These are phyloP conservation scores for Neopipo cinnamomea DNA, from an alignment of 2,113 vertebrate species.

Conservation along the genomic window DNA sequence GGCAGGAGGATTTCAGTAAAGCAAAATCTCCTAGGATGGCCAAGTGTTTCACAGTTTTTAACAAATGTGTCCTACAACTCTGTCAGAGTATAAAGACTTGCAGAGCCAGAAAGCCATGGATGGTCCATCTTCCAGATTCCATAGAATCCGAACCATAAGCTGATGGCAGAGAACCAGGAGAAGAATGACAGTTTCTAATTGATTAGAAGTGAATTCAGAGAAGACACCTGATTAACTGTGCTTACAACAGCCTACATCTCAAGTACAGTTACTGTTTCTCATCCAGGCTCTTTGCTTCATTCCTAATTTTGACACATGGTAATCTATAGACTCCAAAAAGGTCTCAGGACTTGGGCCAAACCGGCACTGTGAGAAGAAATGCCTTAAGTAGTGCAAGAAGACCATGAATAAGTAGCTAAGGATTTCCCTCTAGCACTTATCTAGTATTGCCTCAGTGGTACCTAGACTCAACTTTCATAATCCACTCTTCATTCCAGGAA, in stretches of 20 bases:
- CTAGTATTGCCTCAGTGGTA: not conserved
- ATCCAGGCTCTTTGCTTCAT: not conserved
- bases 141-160: not conserved
- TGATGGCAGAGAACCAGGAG: not conserved
- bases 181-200: not conserved
- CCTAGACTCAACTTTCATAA: not conserved
- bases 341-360: not conserved
- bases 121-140: not conserved
- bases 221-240: not conserved
- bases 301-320: not conserved
- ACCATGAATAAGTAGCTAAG: not conserved
- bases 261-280: not conserved
- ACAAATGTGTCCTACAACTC: fast-evolving
- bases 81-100: not conserved
- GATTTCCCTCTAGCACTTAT: not conserved
- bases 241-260: not conserved
- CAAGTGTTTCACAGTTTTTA: not conserved
- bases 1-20: not conserved
- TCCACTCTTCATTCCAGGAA: not conserved
- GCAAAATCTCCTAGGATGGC: not conserved
- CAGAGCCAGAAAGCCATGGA: not conserved
- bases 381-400: not conserved
- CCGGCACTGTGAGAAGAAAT: not conserved
- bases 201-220: not conserved
- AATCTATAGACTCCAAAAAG: not conserved